These are phyloP conservation scores for Diuraphis noxia DNA, from an alignment of 1,140 invertebrate genomes.

Conservation along the genomic window DNA sequence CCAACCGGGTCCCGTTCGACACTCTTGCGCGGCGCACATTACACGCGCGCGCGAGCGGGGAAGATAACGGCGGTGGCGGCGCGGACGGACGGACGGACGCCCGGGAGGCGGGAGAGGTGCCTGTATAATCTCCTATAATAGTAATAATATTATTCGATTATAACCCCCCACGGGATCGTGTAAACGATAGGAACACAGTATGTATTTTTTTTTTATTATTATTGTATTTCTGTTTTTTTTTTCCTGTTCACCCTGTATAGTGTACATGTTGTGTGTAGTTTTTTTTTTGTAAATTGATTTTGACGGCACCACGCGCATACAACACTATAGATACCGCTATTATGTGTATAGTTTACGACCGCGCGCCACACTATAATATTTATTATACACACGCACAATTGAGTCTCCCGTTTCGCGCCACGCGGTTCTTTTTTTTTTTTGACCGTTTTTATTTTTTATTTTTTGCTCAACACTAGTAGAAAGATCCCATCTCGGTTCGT, in stretches of 20 bases:
- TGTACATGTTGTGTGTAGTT: not conserved
- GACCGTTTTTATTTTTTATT: not conserved
- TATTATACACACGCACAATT: constrained; percentile 17
- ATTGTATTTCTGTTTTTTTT: not conserved
- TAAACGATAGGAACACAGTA: constrained; percentile 48
- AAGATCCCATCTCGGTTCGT: not conserved
- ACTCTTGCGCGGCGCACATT: not conserved
- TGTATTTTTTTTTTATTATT: constrained; percentile 11
- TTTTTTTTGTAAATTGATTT: constrained; percentile 50
- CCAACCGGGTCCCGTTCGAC: constrained; percentile 42
- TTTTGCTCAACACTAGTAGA: constrained; percentile 33
- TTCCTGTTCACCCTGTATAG: constrained; percentile 19
- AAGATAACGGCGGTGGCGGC: not conserved
- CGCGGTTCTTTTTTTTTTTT: constrained; percentile 24
- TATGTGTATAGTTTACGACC: constrained; percentile 26
- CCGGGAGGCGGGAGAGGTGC: constrained; percentile 23
- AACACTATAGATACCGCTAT: not conserved
- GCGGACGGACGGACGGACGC: not conserved
- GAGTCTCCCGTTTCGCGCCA: constrained; percentile 12
- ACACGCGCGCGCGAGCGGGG: not conserved
- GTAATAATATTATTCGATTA: constrained; percentile 52
- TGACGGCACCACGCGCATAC: constrained; percentile 14
- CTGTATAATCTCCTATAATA: constrained; percentile 35
- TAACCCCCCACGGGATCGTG: constrained; percentile 46
- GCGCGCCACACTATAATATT: not conserved